Base-by-base conservation (phyloP, 2,797 vertebrate genomes). In the Cottoperca gobio region DNA sequence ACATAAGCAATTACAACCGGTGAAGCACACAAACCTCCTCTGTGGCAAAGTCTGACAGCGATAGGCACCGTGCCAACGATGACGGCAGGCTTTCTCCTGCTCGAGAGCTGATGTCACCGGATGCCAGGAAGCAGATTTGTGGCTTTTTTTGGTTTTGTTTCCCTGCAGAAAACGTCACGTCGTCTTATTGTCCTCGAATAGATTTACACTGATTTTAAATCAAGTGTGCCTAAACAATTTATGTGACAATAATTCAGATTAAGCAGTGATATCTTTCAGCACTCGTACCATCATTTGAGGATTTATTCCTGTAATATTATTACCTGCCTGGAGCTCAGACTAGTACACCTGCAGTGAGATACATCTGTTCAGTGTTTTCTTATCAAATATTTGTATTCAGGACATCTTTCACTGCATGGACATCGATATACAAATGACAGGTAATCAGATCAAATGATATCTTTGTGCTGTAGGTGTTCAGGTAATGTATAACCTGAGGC, bases 61-160 rank as follows among this genome's bases (percentile, higher is more conserved):
- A 94, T 95, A 94, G 93, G 92, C 90, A 42, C 6, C 0, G 8
- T 43, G 92, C 92, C 92, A 94, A 78, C 53, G 11, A 88, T 94
- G 93, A 94, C 88, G 60, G 69, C 79, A 89, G 70, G 23, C 43
- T 66, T 80, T 84, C 79, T n/a, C n/a, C n/a, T 70, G 55, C 75
- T 58, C 43, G 0, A 8, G 50, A 67, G 73, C 66, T 91, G 86
- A 90, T 86, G 90, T 92, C 90, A 91, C 61, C 8, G 28, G 23
- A 48, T 60, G 46, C 68, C 64, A 48, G 52, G 48, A 78, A 73
- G 53, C 67, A 68, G 42, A 78, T 82, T 71, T 86, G 76, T 65
- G 55, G 33, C 31, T 45, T 24, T 26, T 52, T 37, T 40, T 23
- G 16, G 21, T 72, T 5, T 26, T 45, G 5, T 53, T 42, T 72